Evolutionary conservation across 2,113 vertebrate species (phyloP).

Genomic region (Actenoides lindsayi): DNA sequence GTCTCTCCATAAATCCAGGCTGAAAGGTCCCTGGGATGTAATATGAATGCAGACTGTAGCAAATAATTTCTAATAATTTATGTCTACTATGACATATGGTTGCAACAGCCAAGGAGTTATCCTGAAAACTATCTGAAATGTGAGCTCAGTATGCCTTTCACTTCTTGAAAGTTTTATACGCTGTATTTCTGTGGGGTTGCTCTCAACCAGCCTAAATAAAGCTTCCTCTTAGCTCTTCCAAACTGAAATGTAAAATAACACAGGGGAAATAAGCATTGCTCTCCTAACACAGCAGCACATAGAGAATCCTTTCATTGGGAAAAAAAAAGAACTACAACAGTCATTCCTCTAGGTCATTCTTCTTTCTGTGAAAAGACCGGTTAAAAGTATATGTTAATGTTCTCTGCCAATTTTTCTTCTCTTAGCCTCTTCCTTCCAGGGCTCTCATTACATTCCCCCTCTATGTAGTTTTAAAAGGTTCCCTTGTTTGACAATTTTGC

Average conservation of each 20-base stretch:
- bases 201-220: conserved; percentile 16
- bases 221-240: not conserved
- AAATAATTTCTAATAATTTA: conserved; percentile 57
- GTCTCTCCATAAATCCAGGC: conserved; percentile 10
- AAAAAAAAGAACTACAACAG: not conserved
- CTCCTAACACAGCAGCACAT: not conserved
- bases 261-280: not conserved
- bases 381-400: conserved; percentile 23
- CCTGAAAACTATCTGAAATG: conserved; percentile 22
- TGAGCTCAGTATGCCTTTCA: not conserved
- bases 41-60: not conserved
- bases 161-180: conserved; percentile 17
- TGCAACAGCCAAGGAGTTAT: conserved; percentile 7
- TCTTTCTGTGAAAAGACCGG: not conserved
- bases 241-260: not conserved
- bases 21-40: conserved; percentile 33
- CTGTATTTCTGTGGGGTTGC: not conserved
- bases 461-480: conserved; percentile 22
- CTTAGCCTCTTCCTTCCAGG: conserved; percentile 10
- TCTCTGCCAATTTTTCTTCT: not conserved
- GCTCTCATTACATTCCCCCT: not conserved
- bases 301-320: not conserved
- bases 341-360: not conserved
- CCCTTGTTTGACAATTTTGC: conserved; percentile 35
- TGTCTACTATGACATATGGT: not conserved